Evolutionary conservation across 2,113 vertebrate species (phyloP).

Genomic region (Cyanistes caeruleus): DNA sequence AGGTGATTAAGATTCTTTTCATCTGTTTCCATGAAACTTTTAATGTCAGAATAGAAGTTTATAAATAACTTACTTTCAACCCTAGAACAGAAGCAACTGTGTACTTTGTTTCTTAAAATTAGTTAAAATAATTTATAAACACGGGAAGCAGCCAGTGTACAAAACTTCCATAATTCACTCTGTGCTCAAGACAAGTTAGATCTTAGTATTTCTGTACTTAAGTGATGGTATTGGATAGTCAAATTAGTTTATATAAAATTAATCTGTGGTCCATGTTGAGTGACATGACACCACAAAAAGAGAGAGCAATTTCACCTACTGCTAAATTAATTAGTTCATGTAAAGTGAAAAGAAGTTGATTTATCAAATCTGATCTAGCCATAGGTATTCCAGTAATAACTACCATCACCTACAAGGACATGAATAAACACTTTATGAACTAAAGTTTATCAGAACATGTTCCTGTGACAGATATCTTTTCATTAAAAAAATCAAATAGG

Average conservation of each 20-base stretch:
- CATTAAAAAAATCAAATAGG: not conserved
- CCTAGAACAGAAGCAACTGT: not conserved
- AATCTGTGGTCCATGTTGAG: constrained; percentile 29
- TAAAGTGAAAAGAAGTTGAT: constrained; percentile 47
- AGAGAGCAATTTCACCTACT: constrained; percentile 1
- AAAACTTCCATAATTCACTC: not conserved
- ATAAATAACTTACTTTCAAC: not conserved
- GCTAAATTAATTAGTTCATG: constrained; percentile 64
- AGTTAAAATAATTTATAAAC: not conserved
- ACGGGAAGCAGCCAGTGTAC: not conserved
- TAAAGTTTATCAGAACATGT: not conserved
- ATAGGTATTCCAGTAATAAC: constrained; percentile 22
- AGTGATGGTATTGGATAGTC: constrained; percentile 5
- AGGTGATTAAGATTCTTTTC: not conserved
- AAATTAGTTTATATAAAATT: constrained; percentile 62
- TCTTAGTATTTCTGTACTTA: not conserved
- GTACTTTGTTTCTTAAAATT: not conserved
- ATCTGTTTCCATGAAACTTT: not conserved
- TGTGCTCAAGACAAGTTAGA: not conserved
- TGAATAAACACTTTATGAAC: not conserved
- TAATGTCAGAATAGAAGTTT: not conserved
- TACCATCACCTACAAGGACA: not conserved
- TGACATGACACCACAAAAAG: constrained; percentile 29
- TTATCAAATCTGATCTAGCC: constrained; percentile 27
- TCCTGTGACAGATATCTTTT: not conserved